phyloP scores from a whole-genome alignment of 2,888 invertebrate species.

The Drosophila infuscata region DNA sequence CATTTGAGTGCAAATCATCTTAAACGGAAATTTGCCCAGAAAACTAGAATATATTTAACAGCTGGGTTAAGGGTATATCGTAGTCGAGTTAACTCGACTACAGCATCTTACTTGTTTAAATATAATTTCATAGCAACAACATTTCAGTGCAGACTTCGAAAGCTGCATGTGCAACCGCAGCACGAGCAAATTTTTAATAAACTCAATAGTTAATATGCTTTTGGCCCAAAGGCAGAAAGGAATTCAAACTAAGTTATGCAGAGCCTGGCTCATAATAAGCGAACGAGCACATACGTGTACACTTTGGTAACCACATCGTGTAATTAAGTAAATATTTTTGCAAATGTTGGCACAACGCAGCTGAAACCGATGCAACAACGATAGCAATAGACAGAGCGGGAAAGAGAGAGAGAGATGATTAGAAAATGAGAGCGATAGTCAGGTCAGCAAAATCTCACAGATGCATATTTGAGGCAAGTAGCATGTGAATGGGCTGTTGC shows the following conservation, averaged over 20 bases:
- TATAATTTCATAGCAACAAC: neutral
- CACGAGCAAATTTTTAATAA: conserved; percentile 8
- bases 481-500: conserved; percentile 36
- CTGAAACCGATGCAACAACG: neutral
- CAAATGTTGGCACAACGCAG: conserved; percentile 29
- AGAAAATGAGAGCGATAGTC: neutral
- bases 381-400: neutral
- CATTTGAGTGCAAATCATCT: no score
- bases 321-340: conserved; percentile 64
- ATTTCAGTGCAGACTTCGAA: neutral
- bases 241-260: conserved; percentile 47
- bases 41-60: no score
- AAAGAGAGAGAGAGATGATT: neutral
- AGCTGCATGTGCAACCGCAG: neutral
- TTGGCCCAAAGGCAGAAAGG: conserved; percentile 22
- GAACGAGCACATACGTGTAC: conserved; percentile 37
- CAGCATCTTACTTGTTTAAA: no score
- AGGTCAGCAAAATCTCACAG: conserved; percentile 5
- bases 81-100: no score
- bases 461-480: conserved; percentile 35
- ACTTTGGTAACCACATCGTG: conserved; percentile 49
- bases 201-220: conserved; percentile 12
- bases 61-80: no score
- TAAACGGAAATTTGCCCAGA: no score
- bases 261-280: conserved; percentile 49